These are phyloP conservation scores for Gopherus evgoodei DNA, from an alignment of 2,113 vertebrate genomes.

Conservation along the genomic window DNA sequence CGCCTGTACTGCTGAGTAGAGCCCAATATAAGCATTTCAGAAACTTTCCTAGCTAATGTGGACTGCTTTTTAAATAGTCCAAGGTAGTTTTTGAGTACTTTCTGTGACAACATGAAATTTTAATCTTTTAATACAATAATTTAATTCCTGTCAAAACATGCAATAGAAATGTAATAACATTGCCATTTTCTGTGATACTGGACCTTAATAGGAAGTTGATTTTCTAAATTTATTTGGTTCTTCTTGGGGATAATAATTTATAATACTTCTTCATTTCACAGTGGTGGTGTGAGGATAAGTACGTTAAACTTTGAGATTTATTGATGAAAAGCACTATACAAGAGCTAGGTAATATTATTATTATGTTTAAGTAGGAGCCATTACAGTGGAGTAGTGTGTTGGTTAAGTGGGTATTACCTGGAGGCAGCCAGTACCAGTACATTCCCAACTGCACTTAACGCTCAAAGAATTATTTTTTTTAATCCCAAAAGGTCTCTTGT, in stretches of 20 bases:
- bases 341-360: too few relatives aligned
- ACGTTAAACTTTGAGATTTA: too few relatives aligned
- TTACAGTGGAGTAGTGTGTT: background rate
- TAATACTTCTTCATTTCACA: too few relatives aligned
- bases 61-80: background rate
- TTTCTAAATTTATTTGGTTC: background rate
- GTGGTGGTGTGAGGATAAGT: too few relatives aligned
- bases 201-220: background rate
- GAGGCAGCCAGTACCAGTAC: background rate
- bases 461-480: background rate
- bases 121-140: background rate
- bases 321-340: too few relatives aligned
- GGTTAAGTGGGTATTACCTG: background rate
- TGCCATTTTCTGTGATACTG: background rate
- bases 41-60: background rate
- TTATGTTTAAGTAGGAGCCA: background rate
- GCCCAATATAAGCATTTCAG: background rate
- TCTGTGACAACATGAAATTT: background rate
- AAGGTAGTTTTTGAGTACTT: background rate
- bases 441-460: background rate
- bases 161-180: background rate
- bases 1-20: background rate
- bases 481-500: background rate
- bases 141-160: background rate
- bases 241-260: background rate